Evolutionary conservation across 2,888 invertebrate genomes (phyloP).

Genomic region (Gisinianus flammeolus): DNA sequence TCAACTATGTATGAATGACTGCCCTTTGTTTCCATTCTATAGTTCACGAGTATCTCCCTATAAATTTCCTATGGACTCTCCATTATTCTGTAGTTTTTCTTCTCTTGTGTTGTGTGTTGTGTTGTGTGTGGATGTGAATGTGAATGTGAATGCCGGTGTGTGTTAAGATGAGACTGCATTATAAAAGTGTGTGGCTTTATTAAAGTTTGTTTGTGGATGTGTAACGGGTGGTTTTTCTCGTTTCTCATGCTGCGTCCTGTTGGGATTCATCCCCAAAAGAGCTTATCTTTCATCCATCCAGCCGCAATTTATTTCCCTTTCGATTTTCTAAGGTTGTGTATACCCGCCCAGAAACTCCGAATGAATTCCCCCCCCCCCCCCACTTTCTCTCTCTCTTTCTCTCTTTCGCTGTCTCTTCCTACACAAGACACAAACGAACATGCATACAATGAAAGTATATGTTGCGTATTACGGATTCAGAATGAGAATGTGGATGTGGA

Average conservation of each 20-base stretch:
- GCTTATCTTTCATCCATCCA: conserved; percentile 38
- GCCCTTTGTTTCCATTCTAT: neutral
- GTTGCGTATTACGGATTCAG: too few relatives aligned
- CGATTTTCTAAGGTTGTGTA: conserved; percentile 29
- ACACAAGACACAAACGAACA: too few relatives aligned
- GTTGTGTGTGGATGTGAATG: neutral
- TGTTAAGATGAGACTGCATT: too few relatives aligned
- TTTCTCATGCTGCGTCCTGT: neutral
- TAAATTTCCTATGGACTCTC: too few relatives aligned
- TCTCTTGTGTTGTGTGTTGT: neutral
- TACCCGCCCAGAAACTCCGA: conserved; percentile 12
- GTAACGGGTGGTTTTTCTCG: neutral
- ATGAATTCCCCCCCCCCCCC: conserved; percentile 2
- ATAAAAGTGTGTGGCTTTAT: neutral
- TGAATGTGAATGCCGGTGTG: too few relatives aligned
- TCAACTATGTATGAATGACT: neutral
- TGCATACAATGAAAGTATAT: too few relatives aligned
- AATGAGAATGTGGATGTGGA: too few relatives aligned
- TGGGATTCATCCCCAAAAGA: conserved; percentile 7
- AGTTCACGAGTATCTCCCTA: neutral
- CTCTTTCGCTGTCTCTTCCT: neutral
- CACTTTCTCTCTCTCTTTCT: neutral
- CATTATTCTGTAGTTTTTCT: neutral
- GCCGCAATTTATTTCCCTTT: conserved; percentile 33
- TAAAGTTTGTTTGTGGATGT: neutral